These are phyloP conservation scores for Apocheima hispidaria DNA, from an alignment of 2,888 invertebrate species.

Conservation along the genomic window DNA sequence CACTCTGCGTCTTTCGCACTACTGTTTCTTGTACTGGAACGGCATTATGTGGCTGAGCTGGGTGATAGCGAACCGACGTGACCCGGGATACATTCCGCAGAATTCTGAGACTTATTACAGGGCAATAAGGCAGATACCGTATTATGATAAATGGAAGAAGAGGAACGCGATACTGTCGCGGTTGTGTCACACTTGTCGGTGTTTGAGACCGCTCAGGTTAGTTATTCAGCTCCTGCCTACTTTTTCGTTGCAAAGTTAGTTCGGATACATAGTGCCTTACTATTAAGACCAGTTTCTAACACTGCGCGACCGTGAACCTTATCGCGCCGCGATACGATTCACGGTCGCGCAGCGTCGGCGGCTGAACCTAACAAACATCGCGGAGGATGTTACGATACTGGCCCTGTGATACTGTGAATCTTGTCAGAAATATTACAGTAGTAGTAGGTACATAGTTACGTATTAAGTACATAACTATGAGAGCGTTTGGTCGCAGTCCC, in stretches of 20 bases:
- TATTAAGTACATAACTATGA: too few relatives aligned
- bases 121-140: conserved; percentile 96
- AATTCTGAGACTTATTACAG: conserved; percentile 96
- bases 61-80: conserved; percentile 94
- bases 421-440: too few relatives aligned
- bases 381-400: too few relatives aligned
- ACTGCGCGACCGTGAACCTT: too few relatives aligned
- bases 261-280: too few relatives aligned
- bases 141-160: conserved; percentile 97
- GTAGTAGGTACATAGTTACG: too few relatives aligned
- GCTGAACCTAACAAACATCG: too few relatives aligned
- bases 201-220: conserved; percentile 91
- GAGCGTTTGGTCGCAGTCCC: too few relatives aligned
- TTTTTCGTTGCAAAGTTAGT: background rate
- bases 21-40: conserved; percentile 96
- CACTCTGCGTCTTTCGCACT: conserved; percentile 93
- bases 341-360: too few relatives aligned
- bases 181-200: conserved; percentile 96
- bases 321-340: too few relatives aligned
- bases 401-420: too few relatives aligned
- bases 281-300: too few relatives aligned
- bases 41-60: conserved; percentile 97
- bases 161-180: conserved; percentile 92
- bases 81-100: conserved; percentile 95
- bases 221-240: conserved; percentile 4